A percentile compares a stretch with the other conserved stretches of the same genome.
phyloP scores from a whole-genome alignment of 1,140 invertebrate genomes.

The Rhagoletis zephyria region DNA sequence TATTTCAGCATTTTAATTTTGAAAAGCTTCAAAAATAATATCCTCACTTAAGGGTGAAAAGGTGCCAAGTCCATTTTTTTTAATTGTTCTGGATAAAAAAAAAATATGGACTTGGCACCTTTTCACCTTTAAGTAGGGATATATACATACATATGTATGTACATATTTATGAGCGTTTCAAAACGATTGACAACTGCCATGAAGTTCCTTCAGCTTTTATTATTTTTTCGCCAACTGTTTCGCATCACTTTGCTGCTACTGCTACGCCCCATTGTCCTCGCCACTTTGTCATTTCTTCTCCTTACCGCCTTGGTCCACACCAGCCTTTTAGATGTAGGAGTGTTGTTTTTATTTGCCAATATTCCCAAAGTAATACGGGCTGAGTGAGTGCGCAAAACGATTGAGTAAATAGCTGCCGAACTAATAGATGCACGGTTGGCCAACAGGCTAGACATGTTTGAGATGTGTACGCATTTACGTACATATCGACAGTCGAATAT shows the following conservation, averaged over 20 bases:
- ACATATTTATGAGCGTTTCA: background rate
- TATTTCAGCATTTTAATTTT: too few relatives aligned
- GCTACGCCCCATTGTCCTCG: background rate
- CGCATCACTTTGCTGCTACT: background rate
- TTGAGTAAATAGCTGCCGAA: background rate
- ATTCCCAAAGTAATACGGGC: background rate
- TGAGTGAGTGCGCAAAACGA: background rate
- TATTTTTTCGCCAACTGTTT: background rate
- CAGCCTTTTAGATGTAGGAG: background rate
- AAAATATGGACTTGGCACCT: too few relatives aligned
- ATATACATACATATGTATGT: background rate
- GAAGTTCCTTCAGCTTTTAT: background rate
- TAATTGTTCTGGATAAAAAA: too few relatives aligned
- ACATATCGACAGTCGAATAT: background rate
- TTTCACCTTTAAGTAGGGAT: too few relatives aligned
- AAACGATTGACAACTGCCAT: too few relatives aligned
- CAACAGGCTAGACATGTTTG: background rate
- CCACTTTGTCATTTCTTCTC: background rate
- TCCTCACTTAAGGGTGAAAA: too few relatives aligned
- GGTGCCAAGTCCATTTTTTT: too few relatives aligned
- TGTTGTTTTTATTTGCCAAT: conserved; percentile 4
- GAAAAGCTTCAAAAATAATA: too few relatives aligned
- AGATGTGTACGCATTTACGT: background rate
- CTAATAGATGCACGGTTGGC: background rate
- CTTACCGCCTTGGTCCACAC: background rate